Conservation (phyloP, 2,888 invertebrate genomes). For the Lasioglossum lativentre region DNA sequence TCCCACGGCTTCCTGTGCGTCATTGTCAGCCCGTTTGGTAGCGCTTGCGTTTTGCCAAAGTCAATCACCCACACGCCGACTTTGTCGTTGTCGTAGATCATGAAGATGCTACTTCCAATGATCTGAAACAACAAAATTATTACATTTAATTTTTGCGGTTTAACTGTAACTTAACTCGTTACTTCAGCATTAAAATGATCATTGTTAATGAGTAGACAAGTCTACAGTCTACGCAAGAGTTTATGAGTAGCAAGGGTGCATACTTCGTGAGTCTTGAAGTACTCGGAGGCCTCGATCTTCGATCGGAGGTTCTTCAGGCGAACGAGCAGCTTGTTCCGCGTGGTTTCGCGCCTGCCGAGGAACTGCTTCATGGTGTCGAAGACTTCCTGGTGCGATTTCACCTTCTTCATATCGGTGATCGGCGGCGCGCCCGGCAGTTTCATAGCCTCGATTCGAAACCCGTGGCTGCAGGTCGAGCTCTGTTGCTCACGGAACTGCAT, state of each 20-base stretch:
- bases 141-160: neutral
- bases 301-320: constrained; percentile 91
- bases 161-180: too few species aligned
- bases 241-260: constrained; percentile 43
- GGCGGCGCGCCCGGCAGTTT: constrained; percentile 93
- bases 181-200: too few species aligned
- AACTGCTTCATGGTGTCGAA: constrained; percentile 91
- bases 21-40: constrained; percentile 89
- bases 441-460: constrained; percentile 98
- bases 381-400: constrained; percentile 92
- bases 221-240: neutral
- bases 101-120: constrained; percentile 96
- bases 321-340: constrained; percentile 89
- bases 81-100: constrained; percentile 95
- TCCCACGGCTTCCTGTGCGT: constrained; percentile 94
- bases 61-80: constrained; percentile 98
- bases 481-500: constrained; percentile 98
- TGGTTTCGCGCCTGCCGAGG: constrained; percentile 88
- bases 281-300: constrained; percentile 93
- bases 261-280: constrained; percentile 95
- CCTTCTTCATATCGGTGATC: constrained; percentile 94
- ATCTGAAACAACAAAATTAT: constrained; percentile 84
- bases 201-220: too few species aligned
- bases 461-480: constrained; percentile 96
- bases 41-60: constrained; percentile 95